phyloP scores from a whole-genome alignment of 2,888 invertebrate species.

The Capitulum mitella region DNA sequence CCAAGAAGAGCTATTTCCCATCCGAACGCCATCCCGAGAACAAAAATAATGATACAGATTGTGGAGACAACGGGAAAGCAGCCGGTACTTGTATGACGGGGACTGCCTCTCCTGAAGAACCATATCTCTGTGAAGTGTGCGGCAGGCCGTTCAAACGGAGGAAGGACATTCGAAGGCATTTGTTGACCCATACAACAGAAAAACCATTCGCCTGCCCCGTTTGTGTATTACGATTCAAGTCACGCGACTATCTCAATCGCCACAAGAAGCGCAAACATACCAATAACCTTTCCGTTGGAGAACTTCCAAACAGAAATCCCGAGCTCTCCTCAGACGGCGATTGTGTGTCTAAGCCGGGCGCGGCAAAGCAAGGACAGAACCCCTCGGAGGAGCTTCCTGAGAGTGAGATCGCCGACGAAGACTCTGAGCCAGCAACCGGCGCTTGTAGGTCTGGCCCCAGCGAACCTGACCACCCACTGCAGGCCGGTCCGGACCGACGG shows the following conservation, averaged over 20 bases:
- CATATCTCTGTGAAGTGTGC: conserved; percentile 31
- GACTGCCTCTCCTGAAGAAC: too few species aligned
- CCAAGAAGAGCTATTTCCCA: too few species aligned
- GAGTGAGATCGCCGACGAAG: not conserved
- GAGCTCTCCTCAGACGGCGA: not conserved
- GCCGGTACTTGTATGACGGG: too few species aligned
- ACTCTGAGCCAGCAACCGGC: not conserved
- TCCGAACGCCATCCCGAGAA: too few species aligned
- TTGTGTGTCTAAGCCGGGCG: not conserved
- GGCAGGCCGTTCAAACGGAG: conserved; percentile 36
- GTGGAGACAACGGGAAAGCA: too few species aligned
- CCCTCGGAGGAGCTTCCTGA: not conserved
- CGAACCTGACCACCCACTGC: too few species aligned
- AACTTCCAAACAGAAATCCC: not conserved
- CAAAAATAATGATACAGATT: too few species aligned
- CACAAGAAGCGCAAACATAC: not conserved
- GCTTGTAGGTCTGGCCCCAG: too few species aligned
- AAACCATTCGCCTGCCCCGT: not conserved
- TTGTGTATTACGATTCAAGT: not conserved
- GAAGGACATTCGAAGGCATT: conserved; percentile 38
- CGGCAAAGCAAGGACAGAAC: not conserved
- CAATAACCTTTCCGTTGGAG: not conserved
- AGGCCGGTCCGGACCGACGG: too few species aligned
- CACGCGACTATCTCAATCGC: not conserved
- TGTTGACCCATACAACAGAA: conserved; percentile 26